Evolutionary conservation across 2,113 vertebrate species (phyloP).

Genomic region (Ochotona curzoniae): DNA sequence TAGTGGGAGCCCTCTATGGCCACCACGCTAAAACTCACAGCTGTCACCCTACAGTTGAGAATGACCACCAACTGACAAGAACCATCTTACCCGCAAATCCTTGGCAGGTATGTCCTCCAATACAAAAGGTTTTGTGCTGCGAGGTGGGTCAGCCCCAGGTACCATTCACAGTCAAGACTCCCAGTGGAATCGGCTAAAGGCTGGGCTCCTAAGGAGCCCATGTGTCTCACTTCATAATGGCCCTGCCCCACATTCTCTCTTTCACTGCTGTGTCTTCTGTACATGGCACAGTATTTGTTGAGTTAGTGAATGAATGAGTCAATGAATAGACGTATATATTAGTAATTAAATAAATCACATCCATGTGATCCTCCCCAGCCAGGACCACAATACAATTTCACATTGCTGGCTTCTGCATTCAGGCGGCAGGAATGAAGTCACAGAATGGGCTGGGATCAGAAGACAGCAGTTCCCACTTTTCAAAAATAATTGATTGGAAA

Average conservation of each 20-base stretch:
- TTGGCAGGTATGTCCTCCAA: fast-evolving
- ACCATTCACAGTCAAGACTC: background rate
- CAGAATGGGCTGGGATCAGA: background rate
- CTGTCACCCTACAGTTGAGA: background rate
- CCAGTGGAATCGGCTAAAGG: background rate
- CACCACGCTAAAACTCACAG: no score
- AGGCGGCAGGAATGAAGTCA: background rate
- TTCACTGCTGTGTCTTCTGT: background rate
- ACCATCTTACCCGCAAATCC: background rate
- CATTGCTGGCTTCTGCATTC: fast-evolving
- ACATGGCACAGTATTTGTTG: fast-evolving
- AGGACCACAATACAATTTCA: background rate
- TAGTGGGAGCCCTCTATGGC: background rate
- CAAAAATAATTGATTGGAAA: no score
- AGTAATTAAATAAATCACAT: background rate
- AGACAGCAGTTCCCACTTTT: background rate
- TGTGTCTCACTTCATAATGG: background rate
- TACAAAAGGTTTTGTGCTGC: background rate
- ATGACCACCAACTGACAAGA: background rate
- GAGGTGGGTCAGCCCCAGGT: no score
- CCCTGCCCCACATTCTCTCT: no score
- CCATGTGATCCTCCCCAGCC: fast-evolving
- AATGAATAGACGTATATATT: no score
- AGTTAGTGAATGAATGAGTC: background rate
- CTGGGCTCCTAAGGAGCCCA: background rate